A percentile compares a stretch with the other conserved stretches of the same genome.
Evolutionary conservation across 2,113 vertebrate genomes (phyloP).

Genomic region (Neolamprologus cancellatus): DNA sequence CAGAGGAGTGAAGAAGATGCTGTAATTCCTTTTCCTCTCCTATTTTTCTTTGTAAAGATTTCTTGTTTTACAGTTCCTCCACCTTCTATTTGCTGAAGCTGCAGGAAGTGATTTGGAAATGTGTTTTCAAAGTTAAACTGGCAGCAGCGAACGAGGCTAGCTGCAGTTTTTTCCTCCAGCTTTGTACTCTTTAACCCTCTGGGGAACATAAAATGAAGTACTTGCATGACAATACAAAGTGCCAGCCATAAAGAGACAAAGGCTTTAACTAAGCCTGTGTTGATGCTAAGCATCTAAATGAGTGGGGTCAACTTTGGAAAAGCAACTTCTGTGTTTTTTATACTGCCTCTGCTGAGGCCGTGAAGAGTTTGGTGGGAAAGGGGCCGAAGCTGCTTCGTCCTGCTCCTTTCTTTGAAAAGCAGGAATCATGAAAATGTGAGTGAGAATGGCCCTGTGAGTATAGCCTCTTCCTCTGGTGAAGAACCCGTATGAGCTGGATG

Average conservation of each 20-base stretch:
- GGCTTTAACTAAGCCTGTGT: constrained; percentile 47
- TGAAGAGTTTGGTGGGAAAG: background rate
- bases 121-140: constrained; percentile 64
- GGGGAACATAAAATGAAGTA: constrained; percentile 56
- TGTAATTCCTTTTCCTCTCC: constrained; percentile 15
- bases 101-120: constrained; percentile 75
- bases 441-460: background rate
- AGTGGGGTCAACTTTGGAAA: constrained; percentile 38
- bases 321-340: constrained; percentile 58
- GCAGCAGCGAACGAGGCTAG: constrained; percentile 15
- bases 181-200: constrained; percentile 53
- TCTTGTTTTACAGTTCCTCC: constrained; percentile 62
- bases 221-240: constrained; percentile 69
- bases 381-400: background rate
- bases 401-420: background rate
- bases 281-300: constrained; percentile 40
- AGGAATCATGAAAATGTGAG: background rate
- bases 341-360: constrained; percentile 10
- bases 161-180: constrained; percentile 32
- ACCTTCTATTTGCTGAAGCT: constrained; percentile 40
- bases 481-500: constrained; percentile 13
- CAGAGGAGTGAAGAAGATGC: background rate
- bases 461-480: background rate
- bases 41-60: constrained; percentile 53
- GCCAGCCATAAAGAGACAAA: constrained; percentile 43